Evolutionary conservation across 2,888 invertebrate genomes (phyloP).

Genomic region (Lysandra bellargus): DNA sequence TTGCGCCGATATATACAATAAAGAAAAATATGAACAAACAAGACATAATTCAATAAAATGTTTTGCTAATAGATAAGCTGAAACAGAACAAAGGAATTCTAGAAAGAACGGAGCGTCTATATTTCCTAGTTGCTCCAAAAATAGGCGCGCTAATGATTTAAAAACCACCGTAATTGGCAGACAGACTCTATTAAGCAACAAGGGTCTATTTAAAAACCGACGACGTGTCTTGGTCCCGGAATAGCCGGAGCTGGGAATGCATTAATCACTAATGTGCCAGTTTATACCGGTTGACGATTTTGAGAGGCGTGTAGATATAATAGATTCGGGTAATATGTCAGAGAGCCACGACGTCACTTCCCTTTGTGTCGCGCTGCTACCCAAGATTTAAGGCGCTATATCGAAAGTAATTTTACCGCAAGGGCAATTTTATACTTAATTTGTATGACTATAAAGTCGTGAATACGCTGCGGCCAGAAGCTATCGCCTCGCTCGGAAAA

Average conservation of each 20-base stretch:
- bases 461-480: too few species aligned
- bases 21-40: too few species aligned
- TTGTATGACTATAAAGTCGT: too few species aligned
- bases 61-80: too few species aligned
- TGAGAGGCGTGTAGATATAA: constrained; percentile 66
- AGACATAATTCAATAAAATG: too few species aligned
- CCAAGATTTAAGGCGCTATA: constrained; percentile 21
- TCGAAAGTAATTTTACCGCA: too few species aligned
- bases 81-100: not conserved
- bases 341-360: constrained; percentile 34
- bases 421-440: too few species aligned
- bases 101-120: not conserved
- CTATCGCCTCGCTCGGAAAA: too few species aligned
- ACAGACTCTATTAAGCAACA: constrained; percentile 1
- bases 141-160: not conserved
- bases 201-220: constrained; percentile 30
- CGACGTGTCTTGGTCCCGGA: constrained; percentile 11
- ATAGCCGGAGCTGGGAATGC: constrained; percentile 35
- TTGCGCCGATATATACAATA: too few species aligned
- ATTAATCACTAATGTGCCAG: constrained; percentile 47
- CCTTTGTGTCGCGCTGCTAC: constrained; percentile 36
- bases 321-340: constrained; percentile 45
- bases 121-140: not conserved
- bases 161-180: constrained; percentile 30
- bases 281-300: constrained; percentile 69